These are phyloP conservation scores for Rhagonycha fulva DNA, from an alignment of 2,888 invertebrate genomes.

Conservation along the genomic window DNA sequence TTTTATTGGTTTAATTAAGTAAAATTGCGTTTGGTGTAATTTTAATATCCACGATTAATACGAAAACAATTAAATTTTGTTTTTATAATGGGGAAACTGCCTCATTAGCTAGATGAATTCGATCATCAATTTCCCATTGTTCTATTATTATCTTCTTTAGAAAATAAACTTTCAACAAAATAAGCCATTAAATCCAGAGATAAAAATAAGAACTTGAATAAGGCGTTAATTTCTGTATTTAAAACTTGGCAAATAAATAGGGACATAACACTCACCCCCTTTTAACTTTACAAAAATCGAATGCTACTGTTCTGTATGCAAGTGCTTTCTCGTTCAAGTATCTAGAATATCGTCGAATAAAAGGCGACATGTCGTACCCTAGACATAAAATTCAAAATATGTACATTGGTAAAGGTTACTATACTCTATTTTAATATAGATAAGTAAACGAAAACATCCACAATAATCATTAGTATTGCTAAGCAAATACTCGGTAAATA, in stretches of 20 bases:
- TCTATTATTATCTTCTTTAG: neutral
- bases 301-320: conserved; percentile 97
- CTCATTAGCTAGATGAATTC: neutral
- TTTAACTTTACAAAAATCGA: conserved; percentile 99
- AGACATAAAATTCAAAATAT: conserved; percentile 43
- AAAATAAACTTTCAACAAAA: conserved; percentile 6
- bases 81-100: neutral
- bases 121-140: neutral
- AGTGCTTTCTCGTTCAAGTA: conserved; percentile 98
- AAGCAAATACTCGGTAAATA: neutral
- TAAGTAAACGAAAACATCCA: neutral
- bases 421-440: neutral
- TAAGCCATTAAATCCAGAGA: neutral
- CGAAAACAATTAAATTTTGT: neutral
- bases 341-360: conserved; percentile 96
- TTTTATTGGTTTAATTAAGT: neutral
- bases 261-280: conserved; percentile 74
- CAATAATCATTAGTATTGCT: neutral
- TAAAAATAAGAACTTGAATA: neutral
- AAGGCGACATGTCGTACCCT: conserved; percentile 99
- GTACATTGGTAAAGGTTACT: neutral
- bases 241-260: neutral
- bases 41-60: neutral
- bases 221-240: neutral
- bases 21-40: neutral